Base-by-base conservation (phyloP, 2,888 invertebrate species). In the Nephrotoma appendiculata region DNA sequence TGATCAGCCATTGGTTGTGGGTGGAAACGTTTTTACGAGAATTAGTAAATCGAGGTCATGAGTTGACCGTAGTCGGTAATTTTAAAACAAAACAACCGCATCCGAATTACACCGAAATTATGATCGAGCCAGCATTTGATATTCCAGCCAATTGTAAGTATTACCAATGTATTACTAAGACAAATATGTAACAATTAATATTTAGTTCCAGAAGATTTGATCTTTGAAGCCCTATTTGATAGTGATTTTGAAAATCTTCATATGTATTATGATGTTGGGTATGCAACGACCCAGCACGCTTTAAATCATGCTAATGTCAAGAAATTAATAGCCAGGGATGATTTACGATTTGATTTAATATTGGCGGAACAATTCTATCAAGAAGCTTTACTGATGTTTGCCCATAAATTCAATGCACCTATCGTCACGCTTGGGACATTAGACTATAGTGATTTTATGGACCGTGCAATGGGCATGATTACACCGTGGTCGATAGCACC, bases 401-500 rank as follows among this genome's bases (percentile, higher is more conserved):
- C 90, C 5, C 90, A 91, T 86, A 91, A 92, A 88, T 91, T 91
- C 87, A 90, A 90, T 12, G 91, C 91, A 41, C 92, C 92, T 0
- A 89, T 92, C 11, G 90, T 92, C 0, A 90, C 92, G 0, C 88
- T 90, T 31, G 91, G 91, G 85, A 91, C 91, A 3, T 91, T 91
- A 52, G 92, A 92, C n/a, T 90, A 91, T 83, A 91, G 90, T 86
- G 90, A 90, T 71, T 92, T 91, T 89, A 91, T 92, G 88, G 92
- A 92, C 86, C 91, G 91, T 85, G 90, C 92, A 87, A 91, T 92
- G 89, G 93, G 92, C 0, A 90, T 92, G 86, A 91, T 93, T 2
- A 89, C 90, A 0, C 92, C 93, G 0, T 92, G 91, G 89, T 92
- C 93, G 0, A 92, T 92, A 89, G 91, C 93, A 44, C 93, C 93